These are phyloP conservation scores for Heterochromis multidens DNA, from an alignment of 2,113 vertebrate genomes.

Conservation along the genomic window DNA sequence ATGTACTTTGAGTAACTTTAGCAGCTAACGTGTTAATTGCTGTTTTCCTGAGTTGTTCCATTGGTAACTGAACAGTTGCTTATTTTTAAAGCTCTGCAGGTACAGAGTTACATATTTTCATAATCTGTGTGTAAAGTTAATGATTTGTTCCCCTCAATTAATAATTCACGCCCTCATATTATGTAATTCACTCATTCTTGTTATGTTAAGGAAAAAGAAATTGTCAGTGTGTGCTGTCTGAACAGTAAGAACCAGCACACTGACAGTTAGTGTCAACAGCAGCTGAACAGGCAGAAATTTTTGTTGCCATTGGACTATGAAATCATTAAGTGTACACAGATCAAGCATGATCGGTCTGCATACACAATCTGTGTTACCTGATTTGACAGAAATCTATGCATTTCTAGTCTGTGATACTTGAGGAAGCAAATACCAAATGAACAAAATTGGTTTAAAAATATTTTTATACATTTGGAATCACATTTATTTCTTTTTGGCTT, in stretches of 20 bases:
- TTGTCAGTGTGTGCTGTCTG: not conserved
- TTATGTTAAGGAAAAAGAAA: not conserved
- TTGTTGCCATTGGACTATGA: no score
- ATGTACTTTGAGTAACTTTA: not conserved
- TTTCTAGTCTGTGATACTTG: no score
- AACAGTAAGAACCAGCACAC: not conserved
- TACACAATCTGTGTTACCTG: no score
- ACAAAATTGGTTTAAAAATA: no score
- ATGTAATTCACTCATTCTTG: rapidly evolving
- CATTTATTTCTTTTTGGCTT: no score
- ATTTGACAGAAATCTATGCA: no score
- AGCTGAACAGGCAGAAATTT: no score
- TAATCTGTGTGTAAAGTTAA: rapidly evolving
- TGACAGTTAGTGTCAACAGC: no score
- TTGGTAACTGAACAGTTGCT: not conserved
- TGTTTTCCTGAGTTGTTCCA: not conserved
- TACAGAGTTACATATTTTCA: not conserved
- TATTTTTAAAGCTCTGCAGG: not conserved
- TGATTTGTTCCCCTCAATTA: not conserved
- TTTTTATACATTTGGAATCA: no score
- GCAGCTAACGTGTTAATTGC: not conserved
- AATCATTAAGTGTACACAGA: no score
- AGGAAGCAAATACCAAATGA: no score
- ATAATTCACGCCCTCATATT: not conserved
- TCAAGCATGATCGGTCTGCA: no score